Evolutionary conservation across 2,888 invertebrate genomes (phyloP), one percentile per base, ranked within the genome.

Genomic region (Papilio elwesi): DNA sequence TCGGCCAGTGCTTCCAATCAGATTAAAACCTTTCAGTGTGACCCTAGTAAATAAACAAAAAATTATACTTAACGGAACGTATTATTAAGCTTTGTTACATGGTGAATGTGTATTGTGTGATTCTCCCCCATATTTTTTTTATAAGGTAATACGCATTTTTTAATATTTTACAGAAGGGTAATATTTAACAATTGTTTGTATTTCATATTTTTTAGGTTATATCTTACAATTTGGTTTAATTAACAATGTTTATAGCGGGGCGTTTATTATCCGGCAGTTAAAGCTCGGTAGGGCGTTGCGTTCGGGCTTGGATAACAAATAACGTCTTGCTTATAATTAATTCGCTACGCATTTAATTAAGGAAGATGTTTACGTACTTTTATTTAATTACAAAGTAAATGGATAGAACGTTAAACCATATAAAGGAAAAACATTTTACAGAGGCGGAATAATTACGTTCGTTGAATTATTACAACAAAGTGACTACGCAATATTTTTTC

Each of bases 401-500:
- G 59, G 43, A 15, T 62, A 62, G 43, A 62, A 62, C 43, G 59
- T 43, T 68, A 65, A 65, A 36, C 65, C 26, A 51, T 57, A 68
- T 68, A 43, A 55, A 68, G 55, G 68, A 26, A 49, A 51, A 65
- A 65, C 49, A 64, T 49, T 48, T 64, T 26, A 26, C 48, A 51
- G 49, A 9, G 16, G 8, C 9, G 65, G 49, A 49, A 65, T 65
- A 65, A 49, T 65, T 49, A 65, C 36, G 16, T 62, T 43, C 59
- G 43, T 62, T 62, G 59, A 62, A 62, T 62, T 62, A 43, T 62
- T 43, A 52, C 68, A 15, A 43, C n/a, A 59, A 43, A 47, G 72
- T 68, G 67, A 62, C 53, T 74, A 59, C 73, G 65, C 26, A 55
- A 12, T 70, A 43, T 63, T 79, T 82, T 95, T 96, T 71, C 96